Base-by-base conservation (phyloP, 2,113 vertebrate genomes). In the Upupa epops region DNA sequence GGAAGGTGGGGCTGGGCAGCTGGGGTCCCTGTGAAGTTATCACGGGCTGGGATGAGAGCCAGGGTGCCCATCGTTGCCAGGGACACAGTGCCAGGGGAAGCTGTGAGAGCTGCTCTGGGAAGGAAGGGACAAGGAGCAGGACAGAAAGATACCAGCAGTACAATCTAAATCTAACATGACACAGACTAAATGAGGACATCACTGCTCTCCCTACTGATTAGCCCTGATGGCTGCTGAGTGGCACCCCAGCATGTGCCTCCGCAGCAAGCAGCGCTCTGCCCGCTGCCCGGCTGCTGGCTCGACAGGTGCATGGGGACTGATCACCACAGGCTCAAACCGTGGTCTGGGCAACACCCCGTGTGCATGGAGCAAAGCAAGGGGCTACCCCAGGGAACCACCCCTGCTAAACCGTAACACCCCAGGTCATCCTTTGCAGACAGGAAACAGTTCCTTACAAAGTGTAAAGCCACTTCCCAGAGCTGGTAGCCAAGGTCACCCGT, bases 131-230 rank as follows among this genome's bases (percentile, higher is more conserved):
- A 0, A 72, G 70, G 72, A 17, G 3, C 0, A 0, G 37, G 51
- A 58, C 63, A 1, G 1, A 83, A 3, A 14, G 75, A 68, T 55
- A 70, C 52, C 83, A 72, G 29, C 2, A 60, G 25, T 92, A 92
- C 2, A 1, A 95, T 59, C 85, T 75, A 95, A 96, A 97, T 95
- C 77, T 89, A 94, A 96, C 85, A 91, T 92, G 96, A 93, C 95
- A 90, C 0, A 2, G 74, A 92, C 87, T 96, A 95, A 97, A 91
- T 1, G 89, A 94, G 95, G 89, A 91, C 32, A 34, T 92, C 71
- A 61, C 89, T 92, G 72, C 93, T 68, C 81, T 95, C 88, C 91
- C 78, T 1, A 3, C 87, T 93, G 90, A 96, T 96, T 60, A 96
- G 92, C 84, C 0, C 0, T 87, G 92, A 94, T 83, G 78, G 92